A percentile compares a stretch with the other conserved stretches of the same genome.
These are phyloP conservation scores for Polypedilum vanderplanki DNA, from an alignment of 1,140 invertebrate genomes.

Conservation along the genomic window DNA sequence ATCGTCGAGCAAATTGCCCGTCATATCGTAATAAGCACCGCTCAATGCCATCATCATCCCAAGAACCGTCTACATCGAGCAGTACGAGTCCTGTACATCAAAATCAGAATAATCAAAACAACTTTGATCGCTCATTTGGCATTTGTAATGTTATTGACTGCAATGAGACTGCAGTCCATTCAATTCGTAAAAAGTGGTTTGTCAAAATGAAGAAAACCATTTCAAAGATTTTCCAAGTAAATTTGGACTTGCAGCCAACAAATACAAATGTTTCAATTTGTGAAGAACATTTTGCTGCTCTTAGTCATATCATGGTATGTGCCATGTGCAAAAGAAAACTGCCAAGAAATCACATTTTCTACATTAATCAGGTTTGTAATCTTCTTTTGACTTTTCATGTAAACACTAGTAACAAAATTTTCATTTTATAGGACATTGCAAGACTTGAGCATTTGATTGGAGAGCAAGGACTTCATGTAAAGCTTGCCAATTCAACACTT, in stretches of 20 bases:
- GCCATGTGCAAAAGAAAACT: slow-evolving; percentile 64
- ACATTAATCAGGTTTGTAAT: slow-evolving; percentile 47
- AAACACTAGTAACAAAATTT: slow-evolving; percentile 32
- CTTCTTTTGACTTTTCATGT: slow-evolving; percentile 22
- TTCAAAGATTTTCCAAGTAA: slow-evolving; percentile 51
- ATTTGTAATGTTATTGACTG: slow-evolving; percentile 58
- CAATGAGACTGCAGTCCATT: slow-evolving; percentile 55
- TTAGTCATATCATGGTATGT: slow-evolving; percentile 65
- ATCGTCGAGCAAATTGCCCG: slow-evolving; percentile 63
- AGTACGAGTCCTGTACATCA: not conserved
- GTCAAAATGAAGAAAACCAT: slow-evolving; percentile 63
- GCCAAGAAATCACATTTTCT: slow-evolving; percentile 63
- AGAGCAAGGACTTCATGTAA: slow-evolving; percentile 60
- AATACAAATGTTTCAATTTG: slow-evolving; percentile 53
- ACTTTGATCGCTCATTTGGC: slow-evolving; percentile 34
- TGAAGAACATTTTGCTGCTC: slow-evolving; percentile 52
- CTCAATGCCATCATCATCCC: slow-evolving; percentile 41
- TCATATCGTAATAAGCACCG: slow-evolving; percentile 49
- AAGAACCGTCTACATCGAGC: slow-evolving; percentile 35
- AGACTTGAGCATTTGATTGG: slow-evolving; percentile 59
- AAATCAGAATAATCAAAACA: slow-evolving; percentile 25
- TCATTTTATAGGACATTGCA: slow-evolving; percentile 49
- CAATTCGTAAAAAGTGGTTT: slow-evolving; percentile 69
- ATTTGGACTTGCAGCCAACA: slow-evolving; percentile 38
- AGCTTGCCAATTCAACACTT: slow-evolving; percentile 46